phyloP scores from a whole-genome alignment of 2,888 invertebrate genomes.

The Leucophora obtusa region DNA sequence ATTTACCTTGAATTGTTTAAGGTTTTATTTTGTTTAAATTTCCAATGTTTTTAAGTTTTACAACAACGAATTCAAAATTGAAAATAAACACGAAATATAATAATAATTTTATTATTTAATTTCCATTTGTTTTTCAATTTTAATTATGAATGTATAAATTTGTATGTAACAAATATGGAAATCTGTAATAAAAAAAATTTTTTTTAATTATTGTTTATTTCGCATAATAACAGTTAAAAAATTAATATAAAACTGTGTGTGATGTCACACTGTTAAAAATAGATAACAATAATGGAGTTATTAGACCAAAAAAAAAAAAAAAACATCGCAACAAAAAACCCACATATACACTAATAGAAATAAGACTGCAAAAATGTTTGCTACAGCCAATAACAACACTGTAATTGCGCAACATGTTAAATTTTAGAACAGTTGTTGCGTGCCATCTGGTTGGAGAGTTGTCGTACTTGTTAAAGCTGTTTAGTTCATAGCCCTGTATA shows the following conservation, averaged over 20 bases:
- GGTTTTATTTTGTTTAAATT: neutral
- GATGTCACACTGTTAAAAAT: slow-evolving; percentile 33
- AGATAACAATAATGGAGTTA: slow-evolving; percentile 17
- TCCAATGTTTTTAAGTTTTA: slow-evolving; percentile 22
- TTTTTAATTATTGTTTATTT: neutral
- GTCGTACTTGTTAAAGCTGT: too few species aligned
- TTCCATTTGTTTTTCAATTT: too few species aligned
- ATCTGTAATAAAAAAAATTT: neutral
- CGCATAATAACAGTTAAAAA: neutral
- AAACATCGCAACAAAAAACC: slow-evolving; percentile 2
- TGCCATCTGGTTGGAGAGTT: too few species aligned
- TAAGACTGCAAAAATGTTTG: too few species aligned
- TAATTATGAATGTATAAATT: neutral
- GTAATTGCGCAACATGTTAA: too few species aligned
- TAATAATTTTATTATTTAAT: neutral
- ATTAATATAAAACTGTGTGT: neutral
- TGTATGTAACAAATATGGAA: slow-evolving; percentile 9
- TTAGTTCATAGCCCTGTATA: too few species aligned
- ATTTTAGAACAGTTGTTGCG: too few species aligned
- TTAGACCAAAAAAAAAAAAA: slow-evolving; percentile 22
- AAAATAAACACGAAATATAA: slow-evolving; percentile 23
- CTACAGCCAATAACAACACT: too few species aligned
- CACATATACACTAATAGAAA: neutral
- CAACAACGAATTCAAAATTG: slow-evolving; percentile 42
- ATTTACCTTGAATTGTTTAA: too few species aligned